Evolutionary conservation across 1,140 invertebrate species (phyloP).

Genomic region (Dryas iulia): DNA sequence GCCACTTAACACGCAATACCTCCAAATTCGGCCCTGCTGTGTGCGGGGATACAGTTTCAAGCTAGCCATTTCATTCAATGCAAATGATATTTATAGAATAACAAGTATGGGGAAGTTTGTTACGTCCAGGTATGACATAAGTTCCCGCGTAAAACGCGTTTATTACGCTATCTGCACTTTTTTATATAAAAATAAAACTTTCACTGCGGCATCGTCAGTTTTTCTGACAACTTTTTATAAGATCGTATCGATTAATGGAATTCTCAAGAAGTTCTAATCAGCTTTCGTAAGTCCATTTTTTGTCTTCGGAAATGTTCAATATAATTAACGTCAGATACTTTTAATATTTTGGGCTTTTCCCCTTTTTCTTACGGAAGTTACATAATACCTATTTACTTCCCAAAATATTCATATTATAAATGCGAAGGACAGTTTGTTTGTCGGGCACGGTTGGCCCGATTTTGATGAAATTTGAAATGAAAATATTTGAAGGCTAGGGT

Average conservation of each 20-base stretch:
- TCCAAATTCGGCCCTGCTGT: too few relatives aligned
- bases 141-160: neutral
- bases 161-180: neutral
- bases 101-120: neutral
- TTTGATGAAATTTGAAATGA: too few relatives aligned
- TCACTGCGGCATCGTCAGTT: neutral
- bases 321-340: neutral
- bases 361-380: neutral
- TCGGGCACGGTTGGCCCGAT: too few relatives aligned
- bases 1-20: too few relatives aligned
- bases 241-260: neutral
- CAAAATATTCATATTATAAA: too few relatives aligned
- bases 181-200: neutral
- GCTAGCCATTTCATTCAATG: too few relatives aligned
- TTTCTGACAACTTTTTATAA: neutral
- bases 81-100: neutral
- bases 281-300: neutral
- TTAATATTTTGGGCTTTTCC: neutral
- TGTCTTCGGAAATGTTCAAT: neutral
- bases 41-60: too few relatives aligned
- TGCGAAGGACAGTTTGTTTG: too few relatives aligned
- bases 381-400: too few relatives aligned
- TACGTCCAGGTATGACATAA: neutral
- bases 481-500: too few relatives aligned
- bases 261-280: neutral